Evolutionary conservation across 2,113 vertebrate genomes (phyloP), one percentile per base, ranked within the genome.

Genomic region (Melanotaenia duboulayi): DNA sequence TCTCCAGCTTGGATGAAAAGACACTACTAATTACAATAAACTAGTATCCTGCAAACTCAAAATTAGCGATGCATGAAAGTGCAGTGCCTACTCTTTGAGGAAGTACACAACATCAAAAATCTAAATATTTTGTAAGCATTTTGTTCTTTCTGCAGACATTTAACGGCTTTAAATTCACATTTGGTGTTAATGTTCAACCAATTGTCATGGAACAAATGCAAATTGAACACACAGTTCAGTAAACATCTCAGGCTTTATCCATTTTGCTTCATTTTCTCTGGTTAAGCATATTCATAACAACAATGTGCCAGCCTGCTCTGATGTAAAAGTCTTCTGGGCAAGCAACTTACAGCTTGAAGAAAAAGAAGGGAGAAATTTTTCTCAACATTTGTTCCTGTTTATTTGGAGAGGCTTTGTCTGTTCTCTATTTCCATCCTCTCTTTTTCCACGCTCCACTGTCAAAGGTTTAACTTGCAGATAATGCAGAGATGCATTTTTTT

Each of bases 11-110:
- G 56, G 52, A 56, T 72, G 73, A 89, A 78, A 66, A 68, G 23
- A 71, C 50, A 28, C 42, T 23, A 49, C 17, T 57, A 79, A 48
- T 64, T 23, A 84, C 39, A 72, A 88, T 71, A 91, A 92, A 86
- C 74, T 80, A 65, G 65, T 11, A 80, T 78, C 59, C 82, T 51
- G 46, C 62, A 65, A 85, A 78, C 63, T 65, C 46, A 61, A 70
- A 81, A 42, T 57, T 65, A 86, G 58, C 44, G 73, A 77, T 70
- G 81, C 60, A 13, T 90, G 63, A 73, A 81, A 77, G 42, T 54
- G 49, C 9, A 11, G 35, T 28, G 68, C 20, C 46, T 24, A 62
- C 75, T 83, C 84, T 91, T 88, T 91, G 90, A 88, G 78, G 64
- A 40, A 69, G 23, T 42, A 56, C 49, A 56, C 56, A 71, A 61